These are phyloP conservation scores for Odontomyia ornata DNA, from an alignment of 2,888 invertebrate species.

Conservation along the genomic window DNA sequence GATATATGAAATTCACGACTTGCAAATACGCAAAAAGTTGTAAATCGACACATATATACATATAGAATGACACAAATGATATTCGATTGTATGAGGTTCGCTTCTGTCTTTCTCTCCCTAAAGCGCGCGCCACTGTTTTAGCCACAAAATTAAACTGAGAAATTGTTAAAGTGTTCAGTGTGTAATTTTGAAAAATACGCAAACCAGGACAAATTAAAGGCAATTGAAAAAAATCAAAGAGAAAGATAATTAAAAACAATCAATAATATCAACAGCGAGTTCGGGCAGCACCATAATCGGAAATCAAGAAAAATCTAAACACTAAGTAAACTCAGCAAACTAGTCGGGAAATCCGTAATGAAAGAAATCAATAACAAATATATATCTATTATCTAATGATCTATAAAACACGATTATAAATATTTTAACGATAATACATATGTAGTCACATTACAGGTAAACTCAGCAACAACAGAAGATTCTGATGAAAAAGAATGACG, in stretches of 20 bases:
- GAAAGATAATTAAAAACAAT: not conserved
- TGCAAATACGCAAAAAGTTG: not conserved
- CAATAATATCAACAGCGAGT: not conserved
- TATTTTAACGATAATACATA: not conserved
- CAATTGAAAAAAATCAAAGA: not conserved
- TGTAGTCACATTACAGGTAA: slow-evolving; percentile 24
- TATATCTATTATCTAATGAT: not conserved
- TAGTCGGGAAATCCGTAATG: no score
- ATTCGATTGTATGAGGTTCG: no score
- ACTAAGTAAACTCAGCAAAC: no score
- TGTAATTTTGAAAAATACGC: no score
- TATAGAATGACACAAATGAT: not conserved
- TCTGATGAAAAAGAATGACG: slow-evolving; percentile 4
- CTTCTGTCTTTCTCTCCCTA: no score
- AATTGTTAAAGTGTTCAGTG: no score
- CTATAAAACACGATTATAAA: not conserved
- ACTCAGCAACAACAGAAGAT: not conserved
- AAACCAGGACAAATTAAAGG: no score
- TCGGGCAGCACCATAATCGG: no score
- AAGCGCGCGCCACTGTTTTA: no score
- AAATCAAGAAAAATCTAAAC: no score
- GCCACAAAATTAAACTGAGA: no score
- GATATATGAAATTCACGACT: slow-evolving; percentile 28
- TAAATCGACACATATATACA: not conserved
- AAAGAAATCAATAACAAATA: not conserved